phyloP scores from a whole-genome alignment of 2,113 vertebrate species.

The Nestor notabilis region DNA sequence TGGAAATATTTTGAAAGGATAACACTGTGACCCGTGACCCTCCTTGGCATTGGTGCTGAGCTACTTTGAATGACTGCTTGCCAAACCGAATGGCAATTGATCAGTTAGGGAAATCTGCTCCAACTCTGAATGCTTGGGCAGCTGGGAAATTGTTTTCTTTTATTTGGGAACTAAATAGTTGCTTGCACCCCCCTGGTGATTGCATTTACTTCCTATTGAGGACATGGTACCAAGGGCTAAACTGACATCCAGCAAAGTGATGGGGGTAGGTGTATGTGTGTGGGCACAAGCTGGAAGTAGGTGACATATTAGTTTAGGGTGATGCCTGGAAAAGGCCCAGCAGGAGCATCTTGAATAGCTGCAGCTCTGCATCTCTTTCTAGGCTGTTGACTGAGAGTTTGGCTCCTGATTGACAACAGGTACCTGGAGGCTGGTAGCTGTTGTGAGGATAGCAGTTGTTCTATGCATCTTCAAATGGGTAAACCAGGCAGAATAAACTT shows the following conservation, averaged over 20 bases:
- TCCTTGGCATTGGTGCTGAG: background rate
- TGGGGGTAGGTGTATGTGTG: rapidly evolving
- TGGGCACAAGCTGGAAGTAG: background rate
- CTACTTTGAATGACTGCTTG: background rate
- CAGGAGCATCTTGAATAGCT: background rate
- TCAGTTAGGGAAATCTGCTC: background rate
- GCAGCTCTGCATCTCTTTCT: background rate
- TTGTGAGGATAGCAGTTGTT: background rate
- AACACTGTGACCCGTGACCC: background rate
- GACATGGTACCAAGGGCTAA: background rate
- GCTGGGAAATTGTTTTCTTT: background rate
- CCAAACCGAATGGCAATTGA: background rate
- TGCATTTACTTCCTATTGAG: background rate
- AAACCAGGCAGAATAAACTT: background rate
- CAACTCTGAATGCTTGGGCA: background rate
- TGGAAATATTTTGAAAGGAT: background rate
- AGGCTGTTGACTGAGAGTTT: background rate
- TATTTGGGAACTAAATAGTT: background rate
- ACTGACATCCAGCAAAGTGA: background rate
- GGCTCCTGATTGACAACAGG: background rate
- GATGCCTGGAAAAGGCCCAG: background rate
- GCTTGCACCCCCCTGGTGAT: background rate
- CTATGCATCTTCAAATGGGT: background rate
- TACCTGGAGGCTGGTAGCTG: background rate
- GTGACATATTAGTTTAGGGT: background rate